Base-by-base conservation (phyloP, 1,140 invertebrate genomes). In the Monochamus saltuarius region DNA sequence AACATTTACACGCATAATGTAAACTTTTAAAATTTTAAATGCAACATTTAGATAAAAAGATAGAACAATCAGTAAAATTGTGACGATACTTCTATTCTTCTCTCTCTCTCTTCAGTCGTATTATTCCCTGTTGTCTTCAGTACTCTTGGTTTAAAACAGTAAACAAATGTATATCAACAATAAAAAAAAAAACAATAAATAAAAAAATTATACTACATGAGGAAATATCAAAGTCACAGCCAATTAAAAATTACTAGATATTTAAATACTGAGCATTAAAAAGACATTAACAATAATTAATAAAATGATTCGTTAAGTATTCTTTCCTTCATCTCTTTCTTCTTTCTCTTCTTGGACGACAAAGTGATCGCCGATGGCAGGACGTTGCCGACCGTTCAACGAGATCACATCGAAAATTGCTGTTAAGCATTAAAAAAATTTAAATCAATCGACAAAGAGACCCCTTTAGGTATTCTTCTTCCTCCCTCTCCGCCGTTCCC, bases 241-340 rank as follows among this genome's bases (percentile, higher is more conserved):
- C 49, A 37, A 14, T 54, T 17, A 39, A 37, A 54, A 40, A 9
- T 13, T 17, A 22, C 16, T 40, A 54, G 13, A 54, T 39, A 54
- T 16, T 14, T 54, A 9, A 39, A 38, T 19, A 29, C 14, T 29
- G 47, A 14, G 11, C 9, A n/a, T 34, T 34, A 11, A 39, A 54
- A 42, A 54, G 3, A 13, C 7, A n/a, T n/a, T n/a, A 54, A n/a
- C 9, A 19, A 54, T n/a, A 29, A 29, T 29, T 29, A 29, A 29
- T 29, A 16, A 42, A 40, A 17, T 40, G 16, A 22, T 36, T 19
- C 6, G 9, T 14, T 13, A 39, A 38, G 37, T 39, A 53, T 13
- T 53, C 50, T 53, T 17, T 53, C 36, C n/a, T n/a, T 29, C 22
- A 17, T 54, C 38, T 54, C 39, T 10, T 22, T 54, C 51, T 42